Evolutionary conservation across 1,140 invertebrate genomes (phyloP), one percentile per base, ranked within the genome.

Genomic region (Zaprionus camerounensis): DNA sequence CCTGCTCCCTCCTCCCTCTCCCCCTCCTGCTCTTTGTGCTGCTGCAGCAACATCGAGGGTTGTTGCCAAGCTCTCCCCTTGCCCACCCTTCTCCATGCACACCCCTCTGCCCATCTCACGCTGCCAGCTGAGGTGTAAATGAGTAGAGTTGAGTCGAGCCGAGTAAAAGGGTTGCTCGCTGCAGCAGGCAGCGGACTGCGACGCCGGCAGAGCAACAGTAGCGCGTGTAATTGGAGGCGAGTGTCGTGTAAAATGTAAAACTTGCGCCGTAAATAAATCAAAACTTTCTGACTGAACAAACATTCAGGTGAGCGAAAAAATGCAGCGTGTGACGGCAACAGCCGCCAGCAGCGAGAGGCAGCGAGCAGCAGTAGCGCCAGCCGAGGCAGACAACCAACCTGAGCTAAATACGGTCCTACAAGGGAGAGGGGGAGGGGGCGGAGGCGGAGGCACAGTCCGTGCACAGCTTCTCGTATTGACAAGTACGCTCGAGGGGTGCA

Each of bases 261-360:
- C 86, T 91, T 91, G 86, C 70, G 77, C 82, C 87, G 87, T 91
- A 91, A 91, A 91, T 91, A 91, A 91, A 91, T 91, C 87, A 91
- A 91, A 91, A 91, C 82, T 91, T 91, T 91, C 87, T 86, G 87
- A 91, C 87, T 91, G 87, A 91, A 91, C 87, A 91, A 91, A 91
- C 87, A 91, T 82, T 87, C 87, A 91, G 87, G 86, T 87, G 87
- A 90, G 86, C 86, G 86, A 82, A 91, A 85, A 86, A 91, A 82
- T 91, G 86, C 86, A 90, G 75, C 74, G 63, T 91, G 77, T 77
- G 85, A 74, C 77, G 71, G 75, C 81, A 81, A 67, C 70, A 72
- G 56, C 66, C 26, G 57, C 66, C 65, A 68, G 65, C 55, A 28
- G 58, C 20, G 58, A 63, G 74, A 51, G 59, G 58, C 65, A 78